phyloP scores from a whole-genome alignment of 2,888 invertebrate species.

The Athripsodes cinereus region DNA sequence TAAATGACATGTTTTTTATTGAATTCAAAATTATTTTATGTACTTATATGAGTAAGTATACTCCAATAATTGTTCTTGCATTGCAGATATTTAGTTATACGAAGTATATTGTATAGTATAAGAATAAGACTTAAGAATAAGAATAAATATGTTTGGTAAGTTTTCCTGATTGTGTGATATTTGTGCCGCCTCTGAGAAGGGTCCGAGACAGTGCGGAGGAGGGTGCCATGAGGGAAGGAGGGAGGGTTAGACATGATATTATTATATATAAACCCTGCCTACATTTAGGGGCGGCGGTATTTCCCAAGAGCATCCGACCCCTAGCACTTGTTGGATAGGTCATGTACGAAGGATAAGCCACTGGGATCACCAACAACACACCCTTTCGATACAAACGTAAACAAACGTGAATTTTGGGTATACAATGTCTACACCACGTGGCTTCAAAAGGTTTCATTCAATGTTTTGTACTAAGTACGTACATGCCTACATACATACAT shows the following conservation, averaged over 20 bases:
- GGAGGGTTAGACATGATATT: background rate
- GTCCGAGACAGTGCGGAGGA: background rate
- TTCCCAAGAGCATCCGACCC: constrained; percentile 12
- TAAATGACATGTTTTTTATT: too few species aligned
- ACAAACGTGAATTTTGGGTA: constrained; percentile 10
- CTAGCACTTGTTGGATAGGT: constrained; percentile 19
- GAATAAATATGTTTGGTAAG: too few species aligned
- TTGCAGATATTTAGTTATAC: too few species aligned
- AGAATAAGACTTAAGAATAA: too few species aligned
- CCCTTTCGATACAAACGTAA: constrained; percentile 19
- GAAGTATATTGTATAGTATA: too few species aligned
- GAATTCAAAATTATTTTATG: too few species aligned
- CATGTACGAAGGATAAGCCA: constrained; percentile 13
- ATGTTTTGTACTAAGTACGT: background rate
- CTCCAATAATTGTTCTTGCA: too few species aligned
- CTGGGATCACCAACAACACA: background rate
- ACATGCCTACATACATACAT: too few species aligned
- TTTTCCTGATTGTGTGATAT: too few species aligned
- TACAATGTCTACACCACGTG: constrained; percentile 5
- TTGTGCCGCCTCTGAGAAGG: constrained; percentile 10
- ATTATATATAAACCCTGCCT: constrained; percentile 1
- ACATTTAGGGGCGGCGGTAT: background rate
- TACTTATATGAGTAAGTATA: too few species aligned
- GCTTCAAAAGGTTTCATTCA: constrained; percentile 1
- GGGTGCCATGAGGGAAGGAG: background rate